These are phyloP conservation scores for Drosophila dunni DNA, from an alignment of 1,140 invertebrate genomes.

Conservation along the genomic window DNA sequence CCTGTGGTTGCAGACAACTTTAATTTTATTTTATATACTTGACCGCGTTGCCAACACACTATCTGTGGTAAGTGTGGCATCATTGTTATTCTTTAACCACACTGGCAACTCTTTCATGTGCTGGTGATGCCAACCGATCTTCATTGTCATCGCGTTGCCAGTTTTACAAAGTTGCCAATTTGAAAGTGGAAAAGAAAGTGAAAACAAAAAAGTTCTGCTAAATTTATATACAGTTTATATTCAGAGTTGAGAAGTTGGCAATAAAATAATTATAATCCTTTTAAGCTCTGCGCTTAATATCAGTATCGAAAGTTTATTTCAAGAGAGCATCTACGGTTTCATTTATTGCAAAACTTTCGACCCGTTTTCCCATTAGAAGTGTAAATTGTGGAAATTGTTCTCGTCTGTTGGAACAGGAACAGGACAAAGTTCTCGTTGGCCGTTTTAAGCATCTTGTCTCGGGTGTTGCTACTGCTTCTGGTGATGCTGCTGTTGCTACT, in stretches of 20 bases:
- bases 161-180: too few relatives aligned
- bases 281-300: not conserved
- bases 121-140: too few relatives aligned
- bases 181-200: not conserved
- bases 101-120: too few relatives aligned
- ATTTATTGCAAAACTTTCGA: conserved; percentile 51
- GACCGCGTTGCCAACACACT: too few relatives aligned
- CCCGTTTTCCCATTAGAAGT: conserved; percentile 53
- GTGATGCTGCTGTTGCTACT: not conserved
- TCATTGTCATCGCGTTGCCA: too few relatives aligned
- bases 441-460: conserved; percentile 35
- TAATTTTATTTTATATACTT: too few relatives aligned
- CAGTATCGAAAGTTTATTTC: not conserved
- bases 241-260: not conserved
- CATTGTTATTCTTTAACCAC: too few relatives aligned
- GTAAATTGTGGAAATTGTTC: conserved; percentile 45
- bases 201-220: not conserved
- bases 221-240: not conserved
- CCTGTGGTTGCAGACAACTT: too few relatives aligned
- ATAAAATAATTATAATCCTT: conserved; percentile 1
- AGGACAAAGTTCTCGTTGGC: conserved; percentile 28
- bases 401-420: conserved; percentile 19
- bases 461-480: conserved; percentile 13
- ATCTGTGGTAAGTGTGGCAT: too few relatives aligned
- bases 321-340: conserved; percentile 19